Evolutionary conservation across 2,113 vertebrate genomes (phyloP).

Genomic region (Lepisosteus osseus): DNA sequence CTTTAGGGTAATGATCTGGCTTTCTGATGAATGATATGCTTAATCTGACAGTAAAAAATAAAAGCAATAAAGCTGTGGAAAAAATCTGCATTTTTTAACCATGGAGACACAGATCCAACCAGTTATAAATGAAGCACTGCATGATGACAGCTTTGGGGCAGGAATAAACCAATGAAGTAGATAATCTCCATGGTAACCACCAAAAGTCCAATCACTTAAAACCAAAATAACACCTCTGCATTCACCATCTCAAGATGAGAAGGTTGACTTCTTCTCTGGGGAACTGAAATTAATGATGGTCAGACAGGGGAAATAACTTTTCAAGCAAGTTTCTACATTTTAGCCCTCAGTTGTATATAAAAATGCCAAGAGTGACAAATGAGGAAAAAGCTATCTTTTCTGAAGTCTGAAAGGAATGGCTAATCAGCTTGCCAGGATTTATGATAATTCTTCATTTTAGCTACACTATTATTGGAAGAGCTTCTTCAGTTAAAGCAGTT

Average conservation of each 20-base stretch:
- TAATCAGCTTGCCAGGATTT: constrained; percentile 24
- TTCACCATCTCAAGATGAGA: constrained; percentile 51
- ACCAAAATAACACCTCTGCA: constrained; percentile 63
- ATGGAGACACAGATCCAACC: constrained; percentile 53
- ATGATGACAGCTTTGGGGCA: constrained; percentile 72
- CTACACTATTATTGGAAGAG: constrained; percentile 36
- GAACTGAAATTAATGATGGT: constrained; percentile 41
- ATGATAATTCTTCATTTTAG: constrained; percentile 33
- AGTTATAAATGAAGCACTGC: constrained; percentile 83
- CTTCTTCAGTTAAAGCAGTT: constrained; percentile 27
- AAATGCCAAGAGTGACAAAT: constrained; percentile 51
- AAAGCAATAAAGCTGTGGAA: constrained; percentile 75
- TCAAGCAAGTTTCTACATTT: constrained; percentile 46
- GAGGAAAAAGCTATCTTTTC: constrained; percentile 26
- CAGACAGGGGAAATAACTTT: constrained; percentile 52
- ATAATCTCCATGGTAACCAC: constrained; percentile 89
- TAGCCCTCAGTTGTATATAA: constrained; percentile 42
- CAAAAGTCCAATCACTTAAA: constrained; percentile 75
- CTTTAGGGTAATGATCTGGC: constrained; percentile 77
- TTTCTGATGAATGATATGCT: constrained; percentile 85
- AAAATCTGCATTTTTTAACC: constrained; percentile 49
- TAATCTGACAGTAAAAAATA: constrained; percentile 77
- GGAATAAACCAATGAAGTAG: constrained; percentile 73
- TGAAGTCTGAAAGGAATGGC: constrained; percentile 36
- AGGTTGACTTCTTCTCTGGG: constrained; percentile 50